phyloP scores from a whole-genome alignment of 2,888 invertebrate genomes.

The Diarsia brunnea region DNA sequence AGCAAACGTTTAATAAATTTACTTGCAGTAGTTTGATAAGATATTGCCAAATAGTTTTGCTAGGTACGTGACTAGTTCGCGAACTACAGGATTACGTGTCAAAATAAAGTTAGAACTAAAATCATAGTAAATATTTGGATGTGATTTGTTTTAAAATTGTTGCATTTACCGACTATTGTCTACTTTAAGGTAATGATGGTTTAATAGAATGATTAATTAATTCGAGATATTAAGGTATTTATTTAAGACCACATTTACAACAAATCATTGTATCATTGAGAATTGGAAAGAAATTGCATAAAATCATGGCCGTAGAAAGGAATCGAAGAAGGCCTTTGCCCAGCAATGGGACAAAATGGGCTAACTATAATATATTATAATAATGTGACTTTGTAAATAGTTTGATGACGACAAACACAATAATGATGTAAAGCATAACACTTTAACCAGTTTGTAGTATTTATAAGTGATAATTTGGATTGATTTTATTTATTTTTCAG shows the following conservation, averaged over 20 bases:
- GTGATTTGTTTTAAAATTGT: constrained; percentile 3
- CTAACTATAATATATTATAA: too few species aligned
- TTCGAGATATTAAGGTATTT: neutral
- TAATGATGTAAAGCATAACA: neutral
- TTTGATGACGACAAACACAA: neutral
- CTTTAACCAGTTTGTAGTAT: neutral
- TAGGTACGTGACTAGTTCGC: constrained; percentile 45
- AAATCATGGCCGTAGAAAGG: too few species aligned
- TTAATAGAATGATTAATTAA: neutral
- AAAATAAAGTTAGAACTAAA: constrained; percentile 38
- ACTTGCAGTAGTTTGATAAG: constrained; percentile 4
- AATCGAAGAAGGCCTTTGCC: too few species aligned
- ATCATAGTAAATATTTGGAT: constrained; percentile 25
- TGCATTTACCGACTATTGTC: neutral
- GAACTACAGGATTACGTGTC: constrained; percentile 26
- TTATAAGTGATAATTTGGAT: neutral
- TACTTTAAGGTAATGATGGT: neutral
- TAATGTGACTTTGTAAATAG: neutral
- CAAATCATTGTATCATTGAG: neutral
- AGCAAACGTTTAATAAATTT: too few species aligned
- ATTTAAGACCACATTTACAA: neutral
- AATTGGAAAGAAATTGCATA: too few species aligned
- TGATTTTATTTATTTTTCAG: neutral
- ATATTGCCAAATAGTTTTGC: constrained; percentile 12
- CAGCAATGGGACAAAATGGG: too few species aligned